Conservation (phyloP, 2,888 invertebrate genomes). For the Limnephilus auricula region DNA sequence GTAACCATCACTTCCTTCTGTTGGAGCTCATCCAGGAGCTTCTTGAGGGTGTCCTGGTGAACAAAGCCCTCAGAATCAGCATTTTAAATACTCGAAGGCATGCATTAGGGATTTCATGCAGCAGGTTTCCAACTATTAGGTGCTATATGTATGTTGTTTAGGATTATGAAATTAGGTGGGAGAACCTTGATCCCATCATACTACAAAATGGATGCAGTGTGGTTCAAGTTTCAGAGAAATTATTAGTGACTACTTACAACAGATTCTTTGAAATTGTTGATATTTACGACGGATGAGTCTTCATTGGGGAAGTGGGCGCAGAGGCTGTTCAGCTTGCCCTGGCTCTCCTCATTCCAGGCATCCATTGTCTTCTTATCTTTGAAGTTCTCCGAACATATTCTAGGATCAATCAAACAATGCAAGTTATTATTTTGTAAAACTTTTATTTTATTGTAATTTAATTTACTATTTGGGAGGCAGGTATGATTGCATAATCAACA, state of each 20-base stretch:
- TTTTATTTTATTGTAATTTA: too few species aligned
- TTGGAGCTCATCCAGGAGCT: constrained; percentile 61
- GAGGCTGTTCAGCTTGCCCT: constrained; percentile 61
- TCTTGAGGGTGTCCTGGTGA: constrained; percentile 59
- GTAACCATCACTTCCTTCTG: constrained; percentile 65
- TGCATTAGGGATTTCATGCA: too few species aligned
- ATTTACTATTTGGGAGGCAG: too few species aligned
- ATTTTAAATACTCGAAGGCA: not conserved
- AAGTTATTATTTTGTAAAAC: not conserved
- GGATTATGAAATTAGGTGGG: too few species aligned
- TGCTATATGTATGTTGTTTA: too few species aligned
- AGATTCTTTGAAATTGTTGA: constrained; percentile 61
- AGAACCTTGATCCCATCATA: too few species aligned
- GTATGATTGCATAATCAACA: too few species aligned
- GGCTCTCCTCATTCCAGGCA: constrained; percentile 58
- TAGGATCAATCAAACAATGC: constrained; percentile 11
- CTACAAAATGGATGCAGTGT: not conserved
- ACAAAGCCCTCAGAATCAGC: not conserved
- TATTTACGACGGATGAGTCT: constrained; percentile 46
- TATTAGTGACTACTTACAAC: constrained; percentile 52
- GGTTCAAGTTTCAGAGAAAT: not conserved
- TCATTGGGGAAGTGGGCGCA: constrained; percentile 62
- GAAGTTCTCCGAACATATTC: constrained; percentile 58
- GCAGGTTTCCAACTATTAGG: too few species aligned
- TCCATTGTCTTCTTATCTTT: constrained; percentile 46